Conservation (phyloP, 2,113 vertebrate genomes). For the Callopanchax toddi region DNA sequence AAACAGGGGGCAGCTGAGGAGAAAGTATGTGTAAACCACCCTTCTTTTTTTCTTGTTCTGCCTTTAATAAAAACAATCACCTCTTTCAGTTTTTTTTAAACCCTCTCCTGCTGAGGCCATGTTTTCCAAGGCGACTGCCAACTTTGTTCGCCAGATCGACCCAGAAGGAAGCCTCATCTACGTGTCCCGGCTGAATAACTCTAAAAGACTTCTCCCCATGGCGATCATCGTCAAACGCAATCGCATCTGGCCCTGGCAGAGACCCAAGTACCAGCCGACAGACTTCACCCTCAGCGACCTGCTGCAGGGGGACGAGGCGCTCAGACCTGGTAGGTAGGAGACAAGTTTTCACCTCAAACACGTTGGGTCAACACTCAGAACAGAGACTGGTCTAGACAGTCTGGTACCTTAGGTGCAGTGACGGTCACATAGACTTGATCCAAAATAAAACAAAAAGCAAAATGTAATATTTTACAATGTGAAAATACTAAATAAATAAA, state of each 20-base stretch:
- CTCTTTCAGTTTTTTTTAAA: neutral
- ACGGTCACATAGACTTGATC: too few species aligned
- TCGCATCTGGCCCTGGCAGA: slow-evolving; percentile 89
- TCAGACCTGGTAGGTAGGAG: slow-evolving; percentile 81
- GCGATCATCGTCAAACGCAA: slow-evolving; percentile 88
- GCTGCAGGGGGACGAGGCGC: slow-evolving; percentile 74
- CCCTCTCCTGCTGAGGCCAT: slow-evolving; percentile 66
- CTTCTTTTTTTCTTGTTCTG: slow-evolving; percentile 14
- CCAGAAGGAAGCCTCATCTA: slow-evolving; percentile 85
- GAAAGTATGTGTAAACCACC: neutral
- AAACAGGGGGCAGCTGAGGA: neutral
- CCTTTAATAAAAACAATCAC: neutral
- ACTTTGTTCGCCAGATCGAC: slow-evolving; percentile 87
- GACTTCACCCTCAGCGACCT: slow-evolving; percentile 85
- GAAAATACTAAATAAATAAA: too few species aligned
- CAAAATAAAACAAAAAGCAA: too few species aligned
- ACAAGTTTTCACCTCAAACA: too few species aligned
- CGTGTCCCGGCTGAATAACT: slow-evolving; percentile 85
- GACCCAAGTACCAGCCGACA: slow-evolving; percentile 87
- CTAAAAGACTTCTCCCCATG: slow-evolving; percentile 85
- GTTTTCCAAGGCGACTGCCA: slow-evolving; percentile 92
- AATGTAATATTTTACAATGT: too few species aligned
- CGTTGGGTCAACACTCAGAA: too few species aligned
- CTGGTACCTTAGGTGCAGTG: too few species aligned
- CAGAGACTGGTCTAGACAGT: too few species aligned